Evolutionary conservation across 35 echinoderm and acorn worm species (phyloP).

Genomic region (Ptychodera flava): DNA sequence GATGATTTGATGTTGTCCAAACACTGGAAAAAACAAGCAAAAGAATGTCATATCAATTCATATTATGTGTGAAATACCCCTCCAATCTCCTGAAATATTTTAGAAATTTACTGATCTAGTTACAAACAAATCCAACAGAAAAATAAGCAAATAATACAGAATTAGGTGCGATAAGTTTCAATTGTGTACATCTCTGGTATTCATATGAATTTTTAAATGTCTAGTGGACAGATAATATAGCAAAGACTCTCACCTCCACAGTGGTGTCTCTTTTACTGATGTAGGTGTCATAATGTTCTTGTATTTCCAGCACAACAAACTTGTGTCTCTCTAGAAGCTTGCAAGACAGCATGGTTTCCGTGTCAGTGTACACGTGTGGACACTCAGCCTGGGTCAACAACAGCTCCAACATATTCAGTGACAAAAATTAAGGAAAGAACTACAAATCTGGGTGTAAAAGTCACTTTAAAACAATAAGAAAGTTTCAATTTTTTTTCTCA

Average conservation of each 20-base stretch:
- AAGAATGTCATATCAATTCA: not conserved
- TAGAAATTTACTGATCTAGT: not conserved
- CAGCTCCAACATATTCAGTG: slow-evolving; percentile 88
- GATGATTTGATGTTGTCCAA: slow-evolving; percentile 93
- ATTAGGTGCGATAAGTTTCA: no score
- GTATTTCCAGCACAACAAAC: slow-evolving; percentile 71
- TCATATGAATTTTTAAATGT: no score
- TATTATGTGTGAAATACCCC: not conserved
- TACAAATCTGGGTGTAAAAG: not conserved
- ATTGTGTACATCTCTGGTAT: no score
- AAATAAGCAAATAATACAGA: not conserved
- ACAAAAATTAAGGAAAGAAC: not conserved
- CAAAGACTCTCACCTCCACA: slow-evolving; percentile 68
- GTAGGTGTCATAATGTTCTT: slow-evolving; percentile 97
- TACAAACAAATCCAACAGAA: not conserved
- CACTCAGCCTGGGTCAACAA: slow-evolving; percentile 73
- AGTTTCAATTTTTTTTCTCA: no score
- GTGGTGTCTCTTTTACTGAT: slow-evolving; percentile 88
- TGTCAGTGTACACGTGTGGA: slow-evolving; percentile 92
- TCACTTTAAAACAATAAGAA: no score
- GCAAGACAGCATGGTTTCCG: slow-evolving; percentile 61
- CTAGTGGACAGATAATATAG: no score
- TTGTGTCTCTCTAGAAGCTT: slow-evolving; percentile 74
- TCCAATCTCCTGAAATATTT: not conserved
- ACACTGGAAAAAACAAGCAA: slow-evolving; percentile 45